Conservation (phyloP, 2,888 invertebrate species). For the Osedax frankpressi region DNA sequence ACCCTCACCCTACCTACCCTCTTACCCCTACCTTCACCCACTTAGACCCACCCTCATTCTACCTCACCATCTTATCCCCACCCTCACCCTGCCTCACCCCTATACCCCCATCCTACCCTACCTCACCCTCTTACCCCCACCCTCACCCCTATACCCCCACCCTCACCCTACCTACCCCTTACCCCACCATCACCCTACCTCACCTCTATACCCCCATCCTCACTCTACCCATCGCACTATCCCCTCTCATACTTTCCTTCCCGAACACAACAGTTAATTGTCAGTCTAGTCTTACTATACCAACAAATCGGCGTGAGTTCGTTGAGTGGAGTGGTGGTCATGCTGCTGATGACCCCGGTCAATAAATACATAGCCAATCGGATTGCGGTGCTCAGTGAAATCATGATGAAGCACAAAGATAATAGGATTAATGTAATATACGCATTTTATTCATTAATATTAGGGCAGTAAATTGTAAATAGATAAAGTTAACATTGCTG, state of each 20-base stretch:
- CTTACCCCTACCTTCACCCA: slow-evolving; percentile 54
- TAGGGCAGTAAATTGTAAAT: no score
- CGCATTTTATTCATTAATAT: no score
- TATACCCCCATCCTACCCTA: no score
- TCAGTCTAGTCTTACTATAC: slow-evolving; percentile 36
- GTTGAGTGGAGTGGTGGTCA: slow-evolving; percentile 74
- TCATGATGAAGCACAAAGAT: slow-evolving; percentile 83
- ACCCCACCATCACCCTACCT: neutral
- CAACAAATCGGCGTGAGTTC: slow-evolving; percentile 68
- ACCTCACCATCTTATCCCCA: no score
- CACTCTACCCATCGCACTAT: neutral
- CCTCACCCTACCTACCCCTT: neutral
- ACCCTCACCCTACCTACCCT: no score
- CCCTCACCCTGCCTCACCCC: neutral
- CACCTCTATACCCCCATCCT: neutral
- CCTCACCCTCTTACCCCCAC: no score
- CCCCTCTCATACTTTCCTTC: neutral
- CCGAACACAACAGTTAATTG: slow-evolving; percentile 8
- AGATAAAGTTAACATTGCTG: no score
- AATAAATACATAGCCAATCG: slow-evolving; percentile 69
- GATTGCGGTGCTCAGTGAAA: slow-evolving; percentile 69
- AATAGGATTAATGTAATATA: slow-evolving; percentile 58
- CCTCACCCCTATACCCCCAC: slow-evolving; percentile 58
- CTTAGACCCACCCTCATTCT: no score
- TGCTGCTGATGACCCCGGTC: slow-evolving; percentile 74